Conservation (phyloP, 2,797 vertebrate genomes). For the Phoebastria nigripes region DNA sequence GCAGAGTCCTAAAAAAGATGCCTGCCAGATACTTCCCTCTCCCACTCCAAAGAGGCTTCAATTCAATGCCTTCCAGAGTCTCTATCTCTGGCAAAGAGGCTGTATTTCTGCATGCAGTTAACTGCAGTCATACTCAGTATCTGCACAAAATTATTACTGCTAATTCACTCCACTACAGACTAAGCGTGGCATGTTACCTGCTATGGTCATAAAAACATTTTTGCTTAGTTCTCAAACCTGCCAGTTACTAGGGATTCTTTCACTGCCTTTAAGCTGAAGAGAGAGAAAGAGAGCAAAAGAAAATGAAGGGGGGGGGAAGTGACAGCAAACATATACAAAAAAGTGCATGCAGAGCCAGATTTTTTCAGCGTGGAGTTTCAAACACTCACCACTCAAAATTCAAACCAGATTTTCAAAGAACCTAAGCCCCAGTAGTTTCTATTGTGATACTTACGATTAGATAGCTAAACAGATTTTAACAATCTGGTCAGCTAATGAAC, state of each 20-base stretch:
- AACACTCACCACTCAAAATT: conserved; percentile 21
- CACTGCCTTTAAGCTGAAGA: neutral
- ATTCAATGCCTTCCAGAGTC: neutral
- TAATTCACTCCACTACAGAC: neutral
- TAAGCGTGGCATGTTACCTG: neutral
- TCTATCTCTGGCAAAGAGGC: neutral
- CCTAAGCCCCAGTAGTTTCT: neutral
- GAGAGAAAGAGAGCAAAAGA: neutral
- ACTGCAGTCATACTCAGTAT: neutral
- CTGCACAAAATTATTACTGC: neutral
- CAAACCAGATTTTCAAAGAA: conserved; percentile 41
- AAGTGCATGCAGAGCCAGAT: neutral
- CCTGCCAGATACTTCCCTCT: conserved; percentile 27
- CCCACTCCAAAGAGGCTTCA: neutral
- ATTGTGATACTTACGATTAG: neutral
- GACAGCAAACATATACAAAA: conserved; percentile 18
- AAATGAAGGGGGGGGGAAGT: neutral
- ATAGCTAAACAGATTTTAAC: neutral
- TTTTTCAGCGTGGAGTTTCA: conserved; percentile 11
- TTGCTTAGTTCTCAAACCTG: neutral
- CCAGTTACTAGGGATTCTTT: neutral
- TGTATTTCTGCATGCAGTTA: neutral
- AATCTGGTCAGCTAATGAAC: neutral
- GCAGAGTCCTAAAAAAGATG: neutral
- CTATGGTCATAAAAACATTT: neutral